A percentile compares a stretch with the other conserved stretches of the same genome.
Conservation (phyloP, 2,888 invertebrate genomes). For the Eucriotettix oculatus region DNA sequence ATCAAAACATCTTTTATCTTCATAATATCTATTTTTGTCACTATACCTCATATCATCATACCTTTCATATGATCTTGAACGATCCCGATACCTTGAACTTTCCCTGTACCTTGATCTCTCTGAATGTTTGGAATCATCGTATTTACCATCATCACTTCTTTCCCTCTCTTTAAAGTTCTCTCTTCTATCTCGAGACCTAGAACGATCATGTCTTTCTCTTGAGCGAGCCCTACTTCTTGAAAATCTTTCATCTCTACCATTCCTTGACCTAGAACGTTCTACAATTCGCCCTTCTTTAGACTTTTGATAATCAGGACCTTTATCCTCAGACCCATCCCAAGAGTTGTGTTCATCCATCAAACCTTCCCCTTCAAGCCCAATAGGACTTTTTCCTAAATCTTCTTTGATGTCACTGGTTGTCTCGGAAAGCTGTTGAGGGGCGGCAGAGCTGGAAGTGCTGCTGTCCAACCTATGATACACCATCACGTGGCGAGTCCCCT, state of each 20-base stretch:
- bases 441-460: slow-evolving; percentile 6
- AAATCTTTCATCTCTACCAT: slow-evolving; percentile 5
- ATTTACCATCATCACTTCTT: slow-evolving; percentile 1
- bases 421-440: neutral
- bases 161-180: slow-evolving; percentile 1
- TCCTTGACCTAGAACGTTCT: slow-evolving; percentile 3
- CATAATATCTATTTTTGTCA: neutral
- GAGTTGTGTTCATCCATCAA: neutral
- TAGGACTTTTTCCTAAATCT: neutral
- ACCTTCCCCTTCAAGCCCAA: neutral
- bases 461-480: slow-evolving; percentile 17
- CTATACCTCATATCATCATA: neutral
- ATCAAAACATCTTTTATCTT: neutral
- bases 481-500: slow-evolving; percentile 12
- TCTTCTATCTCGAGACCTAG: slow-evolving; percentile 2
- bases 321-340: slow-evolving; percentile 1
- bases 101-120: neutral
- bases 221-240: neutral
- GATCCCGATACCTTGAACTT: neutral
- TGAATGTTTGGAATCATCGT: neutral
- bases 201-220: neutral
- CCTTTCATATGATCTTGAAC: neutral
- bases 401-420: neutral
- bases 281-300: neutral
- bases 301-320: slow-evolving; percentile 1